phyloP scores from a whole-genome alignment of 2,888 invertebrate genomes.

The Lapara coniferarum region DNA sequence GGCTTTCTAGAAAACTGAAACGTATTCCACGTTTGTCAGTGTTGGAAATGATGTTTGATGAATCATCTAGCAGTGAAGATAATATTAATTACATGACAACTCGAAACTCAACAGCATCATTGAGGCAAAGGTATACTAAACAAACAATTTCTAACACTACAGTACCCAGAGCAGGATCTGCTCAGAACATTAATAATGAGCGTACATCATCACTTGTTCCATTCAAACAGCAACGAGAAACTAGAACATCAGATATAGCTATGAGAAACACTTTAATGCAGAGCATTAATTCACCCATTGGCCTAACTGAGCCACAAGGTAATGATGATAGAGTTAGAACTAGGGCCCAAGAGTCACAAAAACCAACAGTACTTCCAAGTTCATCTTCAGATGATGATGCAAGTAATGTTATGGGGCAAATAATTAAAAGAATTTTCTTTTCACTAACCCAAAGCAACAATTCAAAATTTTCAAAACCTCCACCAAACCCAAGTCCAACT shows the following conservation, averaged over 20 bases:
- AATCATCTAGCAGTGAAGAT: conserved; percentile 44
- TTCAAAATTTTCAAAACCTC: not conserved
- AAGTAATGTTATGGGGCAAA: not conserved
- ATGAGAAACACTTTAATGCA: not conserved
- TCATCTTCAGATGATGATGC: not conserved
- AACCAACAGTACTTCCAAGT: not conserved
- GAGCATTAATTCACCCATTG: not conserved
- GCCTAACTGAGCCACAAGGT: not conserved
- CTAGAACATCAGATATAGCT: not conserved
- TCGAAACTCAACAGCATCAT: not conserved
- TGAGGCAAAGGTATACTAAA: conserved; percentile 29
- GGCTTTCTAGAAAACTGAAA: conserved; percentile 45
- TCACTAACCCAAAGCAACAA: not conserved
- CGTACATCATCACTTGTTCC: not conserved
- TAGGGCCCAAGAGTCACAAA: not conserved
- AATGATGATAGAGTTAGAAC: not conserved
- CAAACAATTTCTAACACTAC: conserved; percentile 31
- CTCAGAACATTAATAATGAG: not conserved
- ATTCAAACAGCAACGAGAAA: too few relatives aligned
- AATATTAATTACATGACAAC: not conserved
- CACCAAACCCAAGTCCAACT: not conserved
- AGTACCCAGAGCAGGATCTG: not conserved
- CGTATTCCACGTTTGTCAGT: conserved; percentile 53
- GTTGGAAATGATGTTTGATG: conserved; percentile 51
- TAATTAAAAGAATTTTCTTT: not conserved